Evolutionary conservation across 2,888 invertebrate species (phyloP).

Genomic region (Apotomis betuletana): DNA sequence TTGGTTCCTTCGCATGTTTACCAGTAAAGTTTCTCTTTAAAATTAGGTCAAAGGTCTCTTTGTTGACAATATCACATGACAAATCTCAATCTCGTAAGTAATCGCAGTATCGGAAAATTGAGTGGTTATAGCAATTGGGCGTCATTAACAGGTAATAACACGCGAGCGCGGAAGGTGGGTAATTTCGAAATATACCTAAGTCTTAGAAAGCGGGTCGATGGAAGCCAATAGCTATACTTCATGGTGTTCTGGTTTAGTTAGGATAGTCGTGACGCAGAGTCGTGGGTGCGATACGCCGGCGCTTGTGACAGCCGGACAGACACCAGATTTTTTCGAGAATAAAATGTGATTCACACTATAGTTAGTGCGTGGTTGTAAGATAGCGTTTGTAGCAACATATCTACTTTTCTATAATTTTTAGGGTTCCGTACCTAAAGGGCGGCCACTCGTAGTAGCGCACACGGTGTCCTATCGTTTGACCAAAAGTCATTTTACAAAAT

Average conservation of each 20-base stretch:
- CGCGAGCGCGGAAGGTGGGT: slow-evolving; percentile 38
- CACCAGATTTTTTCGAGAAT: slow-evolving; percentile 45
- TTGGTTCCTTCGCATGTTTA: too few species aligned
- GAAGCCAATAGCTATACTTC: slow-evolving; percentile 46
- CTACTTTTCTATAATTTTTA: too few species aligned
- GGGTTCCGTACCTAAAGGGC: too few species aligned
- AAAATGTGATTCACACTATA: slow-evolving; percentile 47
- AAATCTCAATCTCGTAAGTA: neutral
- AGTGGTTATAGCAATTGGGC: slow-evolving; percentile 28
- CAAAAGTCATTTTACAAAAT: too few species aligned
- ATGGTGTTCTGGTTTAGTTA: slow-evolving; percentile 50
- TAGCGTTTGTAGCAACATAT: too few species aligned
- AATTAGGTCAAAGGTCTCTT: neutral
- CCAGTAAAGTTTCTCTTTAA: too few species aligned
- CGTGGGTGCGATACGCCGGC: slow-evolving; percentile 50
- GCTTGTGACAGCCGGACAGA: slow-evolving; percentile 44
- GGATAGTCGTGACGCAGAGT: slow-evolving; percentile 57
- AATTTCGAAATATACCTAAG: slow-evolving; percentile 50
- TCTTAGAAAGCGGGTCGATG: slow-evolving; percentile 54
- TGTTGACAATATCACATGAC: slow-evolving; percentile 39
- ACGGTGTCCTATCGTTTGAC: too few species aligned
- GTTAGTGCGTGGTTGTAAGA: too few species aligned
- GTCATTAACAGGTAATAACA: slow-evolving; percentile 31
- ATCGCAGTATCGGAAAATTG: slow-evolving; percentile 13
- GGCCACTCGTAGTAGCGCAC: too few species aligned